Base-by-base conservation (phyloP, 2,888 invertebrate genomes). In the Drosophila falleni region DNA sequence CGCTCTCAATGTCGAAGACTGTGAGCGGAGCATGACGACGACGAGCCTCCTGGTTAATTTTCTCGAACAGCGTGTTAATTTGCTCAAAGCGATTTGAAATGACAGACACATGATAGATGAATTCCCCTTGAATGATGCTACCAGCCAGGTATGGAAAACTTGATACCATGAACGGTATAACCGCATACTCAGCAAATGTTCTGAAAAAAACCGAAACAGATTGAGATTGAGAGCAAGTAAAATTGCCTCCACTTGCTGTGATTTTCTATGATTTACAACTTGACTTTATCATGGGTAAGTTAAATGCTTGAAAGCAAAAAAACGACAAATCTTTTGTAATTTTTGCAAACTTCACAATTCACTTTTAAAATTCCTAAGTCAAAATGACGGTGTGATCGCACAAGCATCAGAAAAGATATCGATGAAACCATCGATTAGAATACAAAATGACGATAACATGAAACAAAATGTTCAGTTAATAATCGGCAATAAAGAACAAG, bases 81-180 rank as follows among this genome's bases (percentile, higher is more conserved):
- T 84, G 81, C 33, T 81, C 80, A 71, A 92, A 93, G 44, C 93
- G 90, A 53, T 90, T 71, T 13, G 91, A 90, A 33, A 93, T 91
- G 64, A 89, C 82, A 49, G 91, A 87, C 16, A 93, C 91, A 33
- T 90, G 89, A 56, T 89, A 87, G 58, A 92, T 87, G 72, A 93
- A 93, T 78, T 92, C 91, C 0, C 90, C 89, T 67, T 92, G 91
- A 41, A 91, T 90, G 41, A 92, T 77, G 66, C 91, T 90, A 23
- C 88, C 89, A 15, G 90, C 89, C 46, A 91, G 59, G 68, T 84
- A 91, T 1, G 93, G 92, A 72, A 92, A 92, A 35, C 89, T 89
- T 8, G 89, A 82, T 1, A 88, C 83, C 89, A 92, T 90, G 26
- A 89, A 73, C 31, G 81, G 73, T 37, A 92, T 63, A 42, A 91